phyloP scores from a whole-genome alignment of 2,888 invertebrate species.

The Chloromyia formosa region DNA sequence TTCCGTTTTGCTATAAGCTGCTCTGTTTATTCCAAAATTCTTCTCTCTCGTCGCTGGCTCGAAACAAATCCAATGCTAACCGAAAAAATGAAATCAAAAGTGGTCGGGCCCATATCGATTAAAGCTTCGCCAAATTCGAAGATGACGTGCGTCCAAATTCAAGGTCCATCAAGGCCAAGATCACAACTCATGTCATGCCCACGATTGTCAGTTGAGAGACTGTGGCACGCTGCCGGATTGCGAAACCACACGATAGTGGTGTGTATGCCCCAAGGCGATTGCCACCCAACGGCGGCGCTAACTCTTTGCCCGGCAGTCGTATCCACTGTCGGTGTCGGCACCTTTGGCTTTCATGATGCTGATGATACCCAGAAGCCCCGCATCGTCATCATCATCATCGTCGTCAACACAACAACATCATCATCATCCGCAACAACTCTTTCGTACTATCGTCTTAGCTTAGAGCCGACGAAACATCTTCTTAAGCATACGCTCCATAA shows the following conservation, averaged over 20 bases:
- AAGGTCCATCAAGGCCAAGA: slow-evolving; percentile 26
- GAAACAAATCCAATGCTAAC: too few species aligned
- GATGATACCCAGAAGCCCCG: slow-evolving; percentile 29
- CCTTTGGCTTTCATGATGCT: neutral
- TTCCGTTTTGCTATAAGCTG: too few species aligned
- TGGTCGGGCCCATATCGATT: too few species aligned
- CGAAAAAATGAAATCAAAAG: too few species aligned
- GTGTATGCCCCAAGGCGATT: neutral
- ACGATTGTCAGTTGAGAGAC: too few species aligned
- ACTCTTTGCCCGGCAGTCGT: slow-evolving; percentile 7
- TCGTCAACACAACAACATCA: neutral
- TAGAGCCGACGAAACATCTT: too few species aligned
- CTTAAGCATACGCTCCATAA: slow-evolving; percentile 16
- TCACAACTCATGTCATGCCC: neutral
- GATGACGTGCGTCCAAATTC: too few species aligned
- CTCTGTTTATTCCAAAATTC: too few species aligned
- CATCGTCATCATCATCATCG: slow-evolving; percentile 8
- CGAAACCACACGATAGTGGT: neutral
- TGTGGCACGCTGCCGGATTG: neutral
- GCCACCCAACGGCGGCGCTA: slow-evolving; percentile 16
- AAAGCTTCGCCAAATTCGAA: too few species aligned
- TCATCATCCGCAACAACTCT: neutral
- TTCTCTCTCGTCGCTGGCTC: too few species aligned
- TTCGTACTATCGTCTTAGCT: too few species aligned
- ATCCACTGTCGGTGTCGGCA: slow-evolving; percentile 20